phyloP scores from a whole-genome alignment of 2,797 vertebrate species.

The Rhabdophis nuchalis region DNA sequence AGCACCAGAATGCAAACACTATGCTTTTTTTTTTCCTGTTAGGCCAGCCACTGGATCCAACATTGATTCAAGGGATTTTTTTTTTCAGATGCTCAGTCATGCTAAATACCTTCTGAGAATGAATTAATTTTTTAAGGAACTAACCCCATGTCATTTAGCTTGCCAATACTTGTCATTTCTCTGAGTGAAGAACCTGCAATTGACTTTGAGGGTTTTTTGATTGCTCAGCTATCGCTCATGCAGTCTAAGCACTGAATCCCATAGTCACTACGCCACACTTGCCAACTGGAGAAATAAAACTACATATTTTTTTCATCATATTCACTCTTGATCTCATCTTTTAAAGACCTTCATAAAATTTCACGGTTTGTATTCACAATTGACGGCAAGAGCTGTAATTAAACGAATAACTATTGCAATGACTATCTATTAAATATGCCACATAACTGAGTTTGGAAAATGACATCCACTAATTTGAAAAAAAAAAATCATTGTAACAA shows the following conservation, averaged over 20 bases:
- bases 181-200: fast-evolving
- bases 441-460: not conserved
- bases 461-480: not conserved
- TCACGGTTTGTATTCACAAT: not conserved
- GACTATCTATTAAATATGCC: not conserved
- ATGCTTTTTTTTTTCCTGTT: not conserved
- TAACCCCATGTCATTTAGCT: not conserved
- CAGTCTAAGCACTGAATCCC: not conserved
- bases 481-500: not conserved
- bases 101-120: not conserved
- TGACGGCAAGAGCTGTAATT: not conserved
- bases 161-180: fast-evolving
- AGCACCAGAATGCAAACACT: not conserved
- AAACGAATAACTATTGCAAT: slow-evolving; percentile 11
- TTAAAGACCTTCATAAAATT: not conserved
- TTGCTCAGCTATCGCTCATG: not conserved
- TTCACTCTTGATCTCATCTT: not conserved
- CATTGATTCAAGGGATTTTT: not conserved
- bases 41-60: not conserved
- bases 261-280: not conserved
- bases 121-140: slow-evolving; percentile 15
- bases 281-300: not conserved
- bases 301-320: not conserved
- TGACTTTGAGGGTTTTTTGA: not conserved
- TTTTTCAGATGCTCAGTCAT: not conserved